phyloP scores from a whole-genome alignment of 2,797 vertebrate species.

The Antennarius maculatus region DNA sequence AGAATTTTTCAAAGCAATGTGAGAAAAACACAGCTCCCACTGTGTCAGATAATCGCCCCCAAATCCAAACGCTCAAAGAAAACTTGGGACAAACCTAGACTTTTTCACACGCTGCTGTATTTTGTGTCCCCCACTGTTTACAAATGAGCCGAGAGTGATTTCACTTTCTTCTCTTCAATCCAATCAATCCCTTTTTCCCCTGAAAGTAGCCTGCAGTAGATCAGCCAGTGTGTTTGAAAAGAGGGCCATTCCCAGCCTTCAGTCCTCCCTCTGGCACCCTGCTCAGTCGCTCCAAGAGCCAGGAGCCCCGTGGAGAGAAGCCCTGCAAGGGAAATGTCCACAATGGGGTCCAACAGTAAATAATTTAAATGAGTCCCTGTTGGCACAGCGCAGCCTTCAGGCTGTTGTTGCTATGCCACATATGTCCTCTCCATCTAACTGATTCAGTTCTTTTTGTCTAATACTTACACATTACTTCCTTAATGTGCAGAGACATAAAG shows the following conservation, averaged over 20 bases:
- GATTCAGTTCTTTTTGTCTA: constrained; percentile 56
- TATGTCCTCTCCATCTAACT: constrained; percentile 59
- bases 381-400: constrained; percentile 52
- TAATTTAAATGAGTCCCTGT: constrained; percentile 61
- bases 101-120: too few relatives aligned
- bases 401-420: constrained; percentile 53
- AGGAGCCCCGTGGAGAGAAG: constrained; percentile 33
- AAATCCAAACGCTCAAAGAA: neutral
- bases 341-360: constrained; percentile 59
- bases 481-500: constrained; percentile 36
- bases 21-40: neutral
- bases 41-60: neutral
- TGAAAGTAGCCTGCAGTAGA: constrained; percentile 17
- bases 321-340: constrained; percentile 46
- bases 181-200: constrained; percentile 3
- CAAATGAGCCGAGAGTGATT: constrained; percentile 4
- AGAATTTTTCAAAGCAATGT: neutral
- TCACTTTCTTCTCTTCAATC: constrained; percentile 11
- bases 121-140: too few relatives aligned
- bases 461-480: constrained; percentile 9
- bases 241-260: constrained; percentile 29
- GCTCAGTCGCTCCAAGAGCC: constrained; percentile 30
- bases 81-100: too few relatives aligned
- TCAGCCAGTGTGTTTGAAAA: constrained; percentile 13
- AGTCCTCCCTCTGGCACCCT: constrained; percentile 36